phyloP scores from a whole-genome alignment of 2,113 vertebrate genomes.

The Pyxicephalus adspersus region DNA sequence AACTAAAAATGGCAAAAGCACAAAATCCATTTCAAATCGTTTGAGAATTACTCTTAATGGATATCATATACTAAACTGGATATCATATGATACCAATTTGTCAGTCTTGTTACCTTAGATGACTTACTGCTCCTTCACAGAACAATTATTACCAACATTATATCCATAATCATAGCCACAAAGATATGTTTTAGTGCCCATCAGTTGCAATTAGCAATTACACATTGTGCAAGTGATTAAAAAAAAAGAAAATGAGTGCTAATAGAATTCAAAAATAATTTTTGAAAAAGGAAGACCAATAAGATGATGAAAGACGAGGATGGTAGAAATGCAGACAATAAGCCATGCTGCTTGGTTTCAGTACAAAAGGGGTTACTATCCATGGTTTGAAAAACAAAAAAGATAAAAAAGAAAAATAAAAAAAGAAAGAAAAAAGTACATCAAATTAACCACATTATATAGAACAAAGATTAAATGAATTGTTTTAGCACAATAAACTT shows the following conservation, averaged over 20 bases:
- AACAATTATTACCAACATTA: neutral
- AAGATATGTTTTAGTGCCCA: neutral
- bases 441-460: too few species aligned
- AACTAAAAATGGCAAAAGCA: constrained; percentile 7
- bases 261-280: neutral
- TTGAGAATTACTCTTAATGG: neutral
- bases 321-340: too few species aligned
- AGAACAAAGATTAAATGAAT: too few species aligned
- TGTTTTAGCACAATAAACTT: too few species aligned
- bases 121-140: neutral
- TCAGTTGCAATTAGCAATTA: neutral
- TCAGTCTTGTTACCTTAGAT: neutral
- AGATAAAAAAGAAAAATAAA: too few species aligned
- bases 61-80: neutral
- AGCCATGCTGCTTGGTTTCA: too few species aligned
- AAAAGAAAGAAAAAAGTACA: too few species aligned
- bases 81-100: neutral
- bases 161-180: neutral
- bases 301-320: too few species aligned
- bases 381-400: too few species aligned
- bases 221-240: neutral
- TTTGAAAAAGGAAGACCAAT: too few species aligned
- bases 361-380: too few species aligned
- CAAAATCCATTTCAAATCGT: neutral
- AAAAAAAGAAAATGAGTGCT: neutral